These are phyloP conservation scores for Hylia prasina DNA, from an alignment of 2,113 vertebrate species.

Conservation along the genomic window DNA sequence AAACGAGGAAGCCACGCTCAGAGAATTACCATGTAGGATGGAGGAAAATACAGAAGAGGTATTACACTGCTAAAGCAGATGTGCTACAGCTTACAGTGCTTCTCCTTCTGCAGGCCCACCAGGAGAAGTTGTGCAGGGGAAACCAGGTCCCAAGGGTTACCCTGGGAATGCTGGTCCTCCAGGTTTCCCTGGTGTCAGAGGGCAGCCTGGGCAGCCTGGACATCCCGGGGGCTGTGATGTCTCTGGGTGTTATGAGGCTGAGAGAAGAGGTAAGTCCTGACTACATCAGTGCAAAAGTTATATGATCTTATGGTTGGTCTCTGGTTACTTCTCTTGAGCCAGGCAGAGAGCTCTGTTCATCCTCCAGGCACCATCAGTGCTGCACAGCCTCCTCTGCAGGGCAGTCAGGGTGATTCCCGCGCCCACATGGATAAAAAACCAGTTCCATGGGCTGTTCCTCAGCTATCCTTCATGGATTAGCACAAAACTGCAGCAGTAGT, in stretches of 20 bases:
- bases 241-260: slow-evolving; percentile 71
- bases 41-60: not conserved
- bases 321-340: not conserved
- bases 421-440: not conserved
- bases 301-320: not conserved
- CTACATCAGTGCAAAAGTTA: not conserved
- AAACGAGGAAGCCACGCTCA: not conserved
- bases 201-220: slow-evolving; percentile 78
- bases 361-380: not conserved
- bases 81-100: not conserved
- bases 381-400: not conserved
- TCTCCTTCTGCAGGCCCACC: slow-evolving; percentile 69
- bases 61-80: not conserved
- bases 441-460: not conserved
- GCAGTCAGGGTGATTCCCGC: not conserved
- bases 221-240: slow-evolving; percentile 77
- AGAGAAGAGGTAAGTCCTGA: slow-evolving; percentile 43
- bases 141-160: slow-evolving; percentile 70
- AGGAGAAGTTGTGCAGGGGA: slow-evolving; percentile 77
- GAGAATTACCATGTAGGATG: not conserved
- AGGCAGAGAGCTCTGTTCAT: not conserved
- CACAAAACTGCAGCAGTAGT: not conserved
- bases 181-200: slow-evolving; percentile 69
- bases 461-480: not conserved
- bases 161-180: slow-evolving; percentile 72